Evolutionary conservation across 2,113 vertebrate genomes (phyloP).

Genomic region (Tringa solitaria): DNA sequence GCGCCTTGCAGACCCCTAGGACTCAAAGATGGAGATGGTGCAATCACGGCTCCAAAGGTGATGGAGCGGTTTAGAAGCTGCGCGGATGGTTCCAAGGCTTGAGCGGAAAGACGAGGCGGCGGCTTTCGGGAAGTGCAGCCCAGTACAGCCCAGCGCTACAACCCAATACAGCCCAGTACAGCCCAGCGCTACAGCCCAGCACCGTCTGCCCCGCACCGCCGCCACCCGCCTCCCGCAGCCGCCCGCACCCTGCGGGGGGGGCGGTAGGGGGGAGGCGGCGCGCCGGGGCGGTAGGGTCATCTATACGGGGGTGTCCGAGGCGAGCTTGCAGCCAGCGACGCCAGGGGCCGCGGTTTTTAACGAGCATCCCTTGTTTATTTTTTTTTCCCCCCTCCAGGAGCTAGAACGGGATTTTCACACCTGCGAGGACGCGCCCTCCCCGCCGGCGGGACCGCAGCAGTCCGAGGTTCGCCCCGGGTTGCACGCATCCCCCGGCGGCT

Average conservation of each 20-base stretch:
- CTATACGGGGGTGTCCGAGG: neutral
- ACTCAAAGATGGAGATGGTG: neutral
- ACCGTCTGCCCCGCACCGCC: neutral
- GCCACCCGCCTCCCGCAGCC: neutral
- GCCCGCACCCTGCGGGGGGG: too few relatives aligned
- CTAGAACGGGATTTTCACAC: slow-evolving; percentile 17
- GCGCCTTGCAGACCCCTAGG: neutral
- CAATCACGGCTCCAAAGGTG: neutral
- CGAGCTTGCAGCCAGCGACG: neutral
- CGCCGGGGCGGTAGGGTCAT: too few relatives aligned
- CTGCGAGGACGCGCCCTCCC: neutral
- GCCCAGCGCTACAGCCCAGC: neutral
- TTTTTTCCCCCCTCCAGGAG: neutral
- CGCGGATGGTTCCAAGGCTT: neutral
- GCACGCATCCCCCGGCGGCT: neutral
- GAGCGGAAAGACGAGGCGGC: neutral
- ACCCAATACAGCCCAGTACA: neutral
- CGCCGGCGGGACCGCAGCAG: neutral
- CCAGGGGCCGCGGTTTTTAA: neutral
- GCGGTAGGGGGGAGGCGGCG: too few relatives aligned
- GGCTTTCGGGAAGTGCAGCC: neutral
- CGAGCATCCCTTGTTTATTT: neutral
- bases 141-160: too few relatives aligned
- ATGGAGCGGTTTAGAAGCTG: neutral
- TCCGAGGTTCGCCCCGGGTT: slow-evolving; percentile 25